Conservation (phyloP, 2,888 invertebrate species). For the Hyposoter dolosus region DNA sequence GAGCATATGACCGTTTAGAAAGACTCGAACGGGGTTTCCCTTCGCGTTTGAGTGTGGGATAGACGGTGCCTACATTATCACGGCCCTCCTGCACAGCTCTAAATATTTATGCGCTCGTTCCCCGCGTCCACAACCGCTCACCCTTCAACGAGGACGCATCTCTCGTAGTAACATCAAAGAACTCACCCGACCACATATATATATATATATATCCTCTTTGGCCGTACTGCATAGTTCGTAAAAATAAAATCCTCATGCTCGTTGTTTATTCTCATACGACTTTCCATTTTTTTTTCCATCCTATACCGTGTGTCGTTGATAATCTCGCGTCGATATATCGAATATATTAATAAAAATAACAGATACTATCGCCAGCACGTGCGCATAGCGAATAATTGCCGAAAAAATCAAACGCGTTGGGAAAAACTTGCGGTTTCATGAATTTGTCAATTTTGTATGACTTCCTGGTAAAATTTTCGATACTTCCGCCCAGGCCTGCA, state of each 20-base stretch:
- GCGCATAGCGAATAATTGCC: background rate
- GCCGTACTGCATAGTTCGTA: constrained; percentile 78
- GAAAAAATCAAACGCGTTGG: too few species aligned
- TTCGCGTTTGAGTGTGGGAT: constrained; percentile 21
- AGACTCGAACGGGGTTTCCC: constrained; percentile 39
- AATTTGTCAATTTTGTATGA: too few species aligned
- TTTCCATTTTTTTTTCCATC: constrained; percentile 43
- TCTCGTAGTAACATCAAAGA: constrained; percentile 82
- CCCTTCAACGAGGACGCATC: constrained; percentile 59
- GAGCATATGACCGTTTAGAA: constrained; percentile 53
- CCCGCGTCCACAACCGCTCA: constrained; percentile 51
- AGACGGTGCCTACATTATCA: constrained; percentile 75
- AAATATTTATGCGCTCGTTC: constrained; percentile 83
- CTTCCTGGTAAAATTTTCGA: too few species aligned
- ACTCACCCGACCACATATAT: constrained; percentile 56
- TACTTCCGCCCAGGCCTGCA: too few species aligned
- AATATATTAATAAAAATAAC: constrained; percentile 18
- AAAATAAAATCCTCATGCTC: constrained; percentile 82
- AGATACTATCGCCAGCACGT: background rate
- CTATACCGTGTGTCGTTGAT: constrained; percentile 4
- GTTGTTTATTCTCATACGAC: constrained; percentile 35
- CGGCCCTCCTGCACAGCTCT: constrained; percentile 75
- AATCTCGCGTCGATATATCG: background rate
- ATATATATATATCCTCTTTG: constrained; percentile 63
- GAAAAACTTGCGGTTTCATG: too few species aligned